Evolutionary conservation across 2,113 vertebrate genomes (phyloP), one percentile per base, ranked within the genome.

Genomic region (Apaloderma vittatum): DNA sequence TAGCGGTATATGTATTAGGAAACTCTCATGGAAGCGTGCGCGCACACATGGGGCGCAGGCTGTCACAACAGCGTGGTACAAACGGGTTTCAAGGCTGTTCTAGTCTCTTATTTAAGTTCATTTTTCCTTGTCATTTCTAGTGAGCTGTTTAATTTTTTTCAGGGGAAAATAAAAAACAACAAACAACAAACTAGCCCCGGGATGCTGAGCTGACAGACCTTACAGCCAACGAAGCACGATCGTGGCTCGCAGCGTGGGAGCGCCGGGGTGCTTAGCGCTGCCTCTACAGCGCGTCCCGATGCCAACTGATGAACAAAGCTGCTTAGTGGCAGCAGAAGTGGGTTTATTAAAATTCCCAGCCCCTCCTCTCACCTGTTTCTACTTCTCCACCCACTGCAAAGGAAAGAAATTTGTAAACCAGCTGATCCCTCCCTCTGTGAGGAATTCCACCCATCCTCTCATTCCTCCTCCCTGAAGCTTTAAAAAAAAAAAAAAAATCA

Each of bases 311-410:
- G 10, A 58, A 70, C 36, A 36, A 78, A 76, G 46, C 29, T 6
- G 3, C 72, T 71, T 2, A 66, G 55, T 0, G 0, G 29, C 90
- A 51, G 54, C 54, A 90, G 65, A 90, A 94, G 40, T 8, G 3
- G 54, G 16, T 88, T 87, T 68, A 61, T 71, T 58, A 73, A 65
- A 71, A 83, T 58, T 77, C 54, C n/a, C 36, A 65, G 66, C 90
- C 58, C 46, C n/a, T 87, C 52, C 88, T 82, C 86, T 88, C 84
- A 85, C 87, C 88, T 93, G 63, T 36, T 86, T 45, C 72, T 78
- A 37, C 72, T 75, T 78, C 52, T 58, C 37, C 72, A 71, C 16
- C 46, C 59, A 29, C 23, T 55, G 32, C 29, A 75, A 66, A 81
- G 27, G 57, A 84, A 75, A 52, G 19, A 87, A 59, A 71, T 77